These are phyloP conservation scores for Cyclargus thomasi DNA, from an alignment of 1,140 invertebrate species.

Conservation along the genomic window DNA sequence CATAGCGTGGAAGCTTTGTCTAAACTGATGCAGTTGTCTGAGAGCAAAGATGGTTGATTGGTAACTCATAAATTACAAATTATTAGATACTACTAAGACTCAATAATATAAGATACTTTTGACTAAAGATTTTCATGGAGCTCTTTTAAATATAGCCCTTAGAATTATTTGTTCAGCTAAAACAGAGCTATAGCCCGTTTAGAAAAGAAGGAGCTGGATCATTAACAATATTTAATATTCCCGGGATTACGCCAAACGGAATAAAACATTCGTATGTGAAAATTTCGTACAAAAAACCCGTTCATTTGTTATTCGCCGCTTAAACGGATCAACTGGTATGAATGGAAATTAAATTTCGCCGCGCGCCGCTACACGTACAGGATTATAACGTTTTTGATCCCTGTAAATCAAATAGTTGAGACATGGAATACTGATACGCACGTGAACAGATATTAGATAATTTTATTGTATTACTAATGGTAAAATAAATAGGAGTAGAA, in stretches of 20 bases:
- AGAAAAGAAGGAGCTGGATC: background rate
- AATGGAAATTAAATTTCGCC: slow-evolving; percentile 39
- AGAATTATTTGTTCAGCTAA: no score
- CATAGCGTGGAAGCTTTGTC: no score
- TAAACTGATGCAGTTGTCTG: no score
- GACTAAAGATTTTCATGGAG: no score
- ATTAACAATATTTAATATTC: background rate
- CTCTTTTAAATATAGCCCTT: no score
- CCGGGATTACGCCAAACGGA: slow-evolving; percentile 1
- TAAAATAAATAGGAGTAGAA: no score
- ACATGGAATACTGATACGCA: background rate
- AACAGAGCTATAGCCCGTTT: no score
- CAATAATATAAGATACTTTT: no score
- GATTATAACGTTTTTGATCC: slow-evolving; percentile 32
- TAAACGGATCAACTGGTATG: slow-evolving; percentile 35
- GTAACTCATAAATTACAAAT: no score
- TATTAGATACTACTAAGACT: no score
- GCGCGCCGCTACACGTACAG: slow-evolving; percentile 25
- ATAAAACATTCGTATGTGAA: slow-evolving; percentile 7
- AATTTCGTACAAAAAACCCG: slow-evolving; percentile 12
- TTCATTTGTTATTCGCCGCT: slow-evolving; percentile 30
- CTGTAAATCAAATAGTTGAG: slow-evolving; percentile 29
- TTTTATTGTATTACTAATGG: background rate
- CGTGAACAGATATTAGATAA: background rate
- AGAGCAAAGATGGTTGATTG: no score